A percentile compares a stretch with the other conserved stretches of the same genome.
Conservation (phyloP, 2,888 invertebrate genomes). For the Clepsis dumicolana region DNA sequence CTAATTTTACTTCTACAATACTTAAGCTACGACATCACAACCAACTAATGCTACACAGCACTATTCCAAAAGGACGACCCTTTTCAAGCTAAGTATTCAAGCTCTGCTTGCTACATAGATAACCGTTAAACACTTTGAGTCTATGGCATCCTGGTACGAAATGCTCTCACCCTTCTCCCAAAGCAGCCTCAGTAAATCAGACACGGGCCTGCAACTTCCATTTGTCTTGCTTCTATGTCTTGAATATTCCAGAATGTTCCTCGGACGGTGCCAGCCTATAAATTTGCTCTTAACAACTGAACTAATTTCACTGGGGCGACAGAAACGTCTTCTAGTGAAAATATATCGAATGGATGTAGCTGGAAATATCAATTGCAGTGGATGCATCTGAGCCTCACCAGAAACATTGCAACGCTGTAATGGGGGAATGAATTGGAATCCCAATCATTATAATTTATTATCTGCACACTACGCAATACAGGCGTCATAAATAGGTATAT, state of each 20-base stretch:
- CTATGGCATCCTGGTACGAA: neutral
- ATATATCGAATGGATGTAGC: slow-evolving; percentile 21
- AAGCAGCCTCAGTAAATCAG: slow-evolving; percentile 55
- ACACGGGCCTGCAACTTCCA: slow-evolving; percentile 47
- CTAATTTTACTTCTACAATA: neutral
- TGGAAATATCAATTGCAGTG: slow-evolving; percentile 9
- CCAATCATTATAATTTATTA: neutral
- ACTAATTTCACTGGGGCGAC: slow-evolving; percentile 25
- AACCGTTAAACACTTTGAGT: neutral
- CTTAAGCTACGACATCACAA: neutral
- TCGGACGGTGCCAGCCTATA: slow-evolving; percentile 22
- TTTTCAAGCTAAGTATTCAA: neutral
- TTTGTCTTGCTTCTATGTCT: slow-evolving; percentile 50
- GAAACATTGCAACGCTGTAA: neutral
- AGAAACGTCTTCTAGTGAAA: slow-evolving; percentile 24
- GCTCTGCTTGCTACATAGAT: neutral
- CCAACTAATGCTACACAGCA: neutral
- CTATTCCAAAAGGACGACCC: neutral
- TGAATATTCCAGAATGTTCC: slow-evolving; percentile 37
- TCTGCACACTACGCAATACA: neutral
- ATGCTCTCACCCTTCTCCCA: slow-evolving; percentile 14
- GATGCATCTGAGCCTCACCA: neutral
- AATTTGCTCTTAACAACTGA: slow-evolving; percentile 26
- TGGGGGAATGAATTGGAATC: neutral
- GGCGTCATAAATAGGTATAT: too few species aligned